Evolutionary conservation across 2,797 vertebrate species (phyloP).

Genomic region (Sarcoramphus papa): DNA sequence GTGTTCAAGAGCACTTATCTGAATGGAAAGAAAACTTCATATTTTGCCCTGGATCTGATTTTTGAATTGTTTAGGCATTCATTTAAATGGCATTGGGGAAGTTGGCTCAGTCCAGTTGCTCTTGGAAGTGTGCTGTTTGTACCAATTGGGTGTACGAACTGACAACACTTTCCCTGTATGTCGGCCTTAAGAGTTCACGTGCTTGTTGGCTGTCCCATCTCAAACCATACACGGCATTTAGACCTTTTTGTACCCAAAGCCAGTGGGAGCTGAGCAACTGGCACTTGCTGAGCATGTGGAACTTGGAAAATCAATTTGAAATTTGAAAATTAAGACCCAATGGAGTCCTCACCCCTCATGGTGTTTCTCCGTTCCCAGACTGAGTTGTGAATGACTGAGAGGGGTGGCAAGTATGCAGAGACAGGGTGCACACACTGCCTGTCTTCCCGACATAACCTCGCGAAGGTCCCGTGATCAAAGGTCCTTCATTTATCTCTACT

Average conservation of each 20-base stretch:
- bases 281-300: background rate
- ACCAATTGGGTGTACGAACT: background rate
- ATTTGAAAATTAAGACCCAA: background rate
- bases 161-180: background rate
- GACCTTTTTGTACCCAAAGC: background rate
- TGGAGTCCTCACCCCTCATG: background rate
- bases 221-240: rapidly evolving
- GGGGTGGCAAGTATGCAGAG: background rate
- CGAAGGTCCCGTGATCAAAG: rapidly evolving
- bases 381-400: background rate
- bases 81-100: background rate
- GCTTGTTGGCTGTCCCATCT: background rate
- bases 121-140: background rate
- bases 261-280: background rate
- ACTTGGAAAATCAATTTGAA: background rate
- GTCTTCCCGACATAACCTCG: background rate
- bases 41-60: background rate
- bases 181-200: background rate
- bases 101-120: background rate
- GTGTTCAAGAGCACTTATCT: background rate
- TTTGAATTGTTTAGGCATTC: background rate
- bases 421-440: background rate
- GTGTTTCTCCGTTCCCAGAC: background rate
- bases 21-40: background rate
- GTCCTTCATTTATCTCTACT: background rate